Base-by-base conservation (phyloP, 2,888 invertebrate genomes). In the Philereme transversata region DNA sequence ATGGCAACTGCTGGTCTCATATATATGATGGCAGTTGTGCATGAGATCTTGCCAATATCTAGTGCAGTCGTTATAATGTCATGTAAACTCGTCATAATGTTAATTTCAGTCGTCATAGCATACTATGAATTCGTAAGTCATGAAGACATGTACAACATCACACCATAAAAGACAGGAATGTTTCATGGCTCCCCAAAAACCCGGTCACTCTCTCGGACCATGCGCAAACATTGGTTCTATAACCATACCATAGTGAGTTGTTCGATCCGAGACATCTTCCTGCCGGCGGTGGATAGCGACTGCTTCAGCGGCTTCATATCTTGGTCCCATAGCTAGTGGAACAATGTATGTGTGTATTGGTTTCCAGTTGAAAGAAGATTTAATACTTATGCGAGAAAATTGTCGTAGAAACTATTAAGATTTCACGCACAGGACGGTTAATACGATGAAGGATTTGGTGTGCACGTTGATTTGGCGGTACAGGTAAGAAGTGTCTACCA, bases 251-350 rank as follows among this genome's bases (percentile, higher is more conserved):
- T 93, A 85, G 96, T 94, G 88, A 97, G 93, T 90, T 96, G 95
- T 82, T 96, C 95, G 93, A 96, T 96, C 92, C 96, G 94, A 92
- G 96, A 96, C 93, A 96, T 96, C 93, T 95, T 94, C 84, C 96
- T 94, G 87, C 96, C 95, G 88, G 95, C 94, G 81, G 93, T 93
- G 75, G 96, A 95, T 74, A 97, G 94, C 79, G 96, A 95, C 88
- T 95, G 94, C 94, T 97, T 97, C 89, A 97, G 93, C 83, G 96
- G 96, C 84, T 95, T 95, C 93, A 97, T 96, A 90, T 97, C 96
- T 93, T 97, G 96, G 93, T 97, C 97, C 96, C 97, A 97, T 81
- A 97, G 93, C 95, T 96, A 94, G 73, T 83, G 81, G 77, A 83
- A 87, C 74, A 80, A 73, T 78, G 71, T 76, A 73, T 79, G 78